phyloP scores from a whole-genome alignment of 2,113 vertebrate species.

The Empidonax alnorum region DNA sequence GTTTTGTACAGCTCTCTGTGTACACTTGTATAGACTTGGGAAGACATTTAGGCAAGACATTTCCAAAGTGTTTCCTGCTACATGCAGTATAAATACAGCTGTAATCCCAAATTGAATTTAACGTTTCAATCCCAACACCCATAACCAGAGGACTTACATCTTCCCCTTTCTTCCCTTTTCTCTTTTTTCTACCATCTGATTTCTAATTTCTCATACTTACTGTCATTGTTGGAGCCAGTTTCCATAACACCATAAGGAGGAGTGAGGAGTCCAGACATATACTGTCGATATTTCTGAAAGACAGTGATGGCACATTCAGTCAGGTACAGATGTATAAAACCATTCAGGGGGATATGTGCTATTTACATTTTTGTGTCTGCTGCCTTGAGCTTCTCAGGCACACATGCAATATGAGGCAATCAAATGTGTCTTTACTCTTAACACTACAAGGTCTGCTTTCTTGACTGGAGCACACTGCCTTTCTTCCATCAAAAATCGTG shows the following conservation, averaged over 20 bases:
- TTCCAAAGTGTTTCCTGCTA: not conserved
- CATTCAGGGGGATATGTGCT: not conserved
- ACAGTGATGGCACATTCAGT: constrained; percentile 36
- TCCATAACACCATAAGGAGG: constrained; percentile 98
- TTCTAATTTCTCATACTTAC: constrained; percentile 79
- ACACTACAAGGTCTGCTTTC: not conserved
- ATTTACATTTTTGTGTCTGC: not conserved
- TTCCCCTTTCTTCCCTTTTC: not conserved
- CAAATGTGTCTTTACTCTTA: not conserved
- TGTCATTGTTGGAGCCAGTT: constrained; percentile 86
- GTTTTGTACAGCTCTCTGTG: not conserved
- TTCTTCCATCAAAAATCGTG: not conserved
- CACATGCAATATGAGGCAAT: not conserved
- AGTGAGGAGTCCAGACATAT: constrained; percentile 93
- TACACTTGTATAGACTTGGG: not conserved
- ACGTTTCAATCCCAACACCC: not conserved
- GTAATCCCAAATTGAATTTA: not conserved
- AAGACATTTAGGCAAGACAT: not conserved
- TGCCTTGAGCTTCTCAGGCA: not conserved
- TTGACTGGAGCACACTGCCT: not conserved
- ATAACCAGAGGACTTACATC: not conserved
- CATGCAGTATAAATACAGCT: not conserved
- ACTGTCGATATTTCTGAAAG: constrained; percentile 92
- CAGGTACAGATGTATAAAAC: not conserved
- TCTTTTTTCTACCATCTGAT: not conserved